Percentiles rank a stretch among this genome's conserved stretches.
These are phyloP conservation scores for Porites lutea DNA, from an alignment of 64 coral and sea anemone genomes.

Conservation along the genomic window DNA sequence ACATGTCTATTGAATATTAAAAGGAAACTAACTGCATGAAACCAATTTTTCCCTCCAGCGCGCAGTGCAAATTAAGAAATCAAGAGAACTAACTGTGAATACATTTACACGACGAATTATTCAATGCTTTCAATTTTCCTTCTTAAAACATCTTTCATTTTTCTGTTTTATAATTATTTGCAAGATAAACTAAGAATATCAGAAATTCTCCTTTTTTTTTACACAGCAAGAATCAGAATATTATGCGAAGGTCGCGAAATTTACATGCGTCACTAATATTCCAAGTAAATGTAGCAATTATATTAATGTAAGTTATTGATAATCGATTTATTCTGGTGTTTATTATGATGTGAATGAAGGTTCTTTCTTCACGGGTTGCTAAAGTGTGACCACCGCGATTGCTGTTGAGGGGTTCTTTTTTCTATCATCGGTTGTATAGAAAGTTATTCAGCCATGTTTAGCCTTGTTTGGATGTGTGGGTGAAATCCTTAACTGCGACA, in stretches of 20 bases:
- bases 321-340: neutral
- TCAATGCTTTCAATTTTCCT: neutral
- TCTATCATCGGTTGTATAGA: neutral
- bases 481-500: neutral
- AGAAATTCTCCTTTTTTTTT: too few relatives aligned
- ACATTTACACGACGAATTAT: constrained; percentile 1
- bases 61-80: neutral
- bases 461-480: neutral
- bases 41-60: neutral
- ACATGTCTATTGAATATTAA: constrained; percentile 4
- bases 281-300: too few relatives aligned
- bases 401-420: neutral
- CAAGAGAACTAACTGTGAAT: neutral
- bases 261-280: too few relatives aligned
- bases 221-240: too few relatives aligned
- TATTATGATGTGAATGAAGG: neutral
- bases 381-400: neutral
- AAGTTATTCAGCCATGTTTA: neutral
- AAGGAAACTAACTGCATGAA: constrained; percentile 4
- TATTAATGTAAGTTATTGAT: too few relatives aligned
- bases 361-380: neutral
- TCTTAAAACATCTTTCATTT: neutral
- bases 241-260: too few relatives aligned
- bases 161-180: too few relatives aligned
- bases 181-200: too few relatives aligned